phyloP scores from a whole-genome alignment of 2,113 vertebrate species.

The Muntiacus reevesi region DNA sequence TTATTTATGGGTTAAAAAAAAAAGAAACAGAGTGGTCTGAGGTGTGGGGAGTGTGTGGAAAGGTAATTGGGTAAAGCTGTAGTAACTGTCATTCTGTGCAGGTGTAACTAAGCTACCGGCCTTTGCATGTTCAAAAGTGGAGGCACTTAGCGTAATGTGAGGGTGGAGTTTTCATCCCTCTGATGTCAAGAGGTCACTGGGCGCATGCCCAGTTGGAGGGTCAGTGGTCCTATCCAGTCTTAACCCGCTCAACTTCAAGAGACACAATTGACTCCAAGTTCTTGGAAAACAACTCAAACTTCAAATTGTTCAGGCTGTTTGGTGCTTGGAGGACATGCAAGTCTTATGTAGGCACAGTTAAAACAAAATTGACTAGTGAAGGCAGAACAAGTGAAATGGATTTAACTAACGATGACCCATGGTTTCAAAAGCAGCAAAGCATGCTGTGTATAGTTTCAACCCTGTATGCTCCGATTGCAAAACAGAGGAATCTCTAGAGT shows the following conservation, averaged over 20 bases:
- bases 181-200: background rate
- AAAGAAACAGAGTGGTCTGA: background rate
- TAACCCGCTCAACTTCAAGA: background rate
- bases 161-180: background rate
- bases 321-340: background rate
- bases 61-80: background rate
- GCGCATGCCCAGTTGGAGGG: background rate
- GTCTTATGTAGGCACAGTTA: background rate
- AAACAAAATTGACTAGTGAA: background rate
- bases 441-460: background rate
- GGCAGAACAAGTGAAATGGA: background rate
- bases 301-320: background rate
- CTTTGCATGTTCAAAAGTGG: background rate
- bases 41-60: background rate
- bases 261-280: background rate
- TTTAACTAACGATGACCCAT: background rate
- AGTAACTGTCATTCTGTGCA: background rate
- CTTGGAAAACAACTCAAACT: background rate
- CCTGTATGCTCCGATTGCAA: background rate
- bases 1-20: background rate
- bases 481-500: background rate
- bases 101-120: background rate
- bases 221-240: background rate
- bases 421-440: background rate
- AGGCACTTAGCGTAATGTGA: background rate